Base-by-base conservation (phyloP, 2,888 invertebrate genomes). In the Polia nebulosa region DNA sequence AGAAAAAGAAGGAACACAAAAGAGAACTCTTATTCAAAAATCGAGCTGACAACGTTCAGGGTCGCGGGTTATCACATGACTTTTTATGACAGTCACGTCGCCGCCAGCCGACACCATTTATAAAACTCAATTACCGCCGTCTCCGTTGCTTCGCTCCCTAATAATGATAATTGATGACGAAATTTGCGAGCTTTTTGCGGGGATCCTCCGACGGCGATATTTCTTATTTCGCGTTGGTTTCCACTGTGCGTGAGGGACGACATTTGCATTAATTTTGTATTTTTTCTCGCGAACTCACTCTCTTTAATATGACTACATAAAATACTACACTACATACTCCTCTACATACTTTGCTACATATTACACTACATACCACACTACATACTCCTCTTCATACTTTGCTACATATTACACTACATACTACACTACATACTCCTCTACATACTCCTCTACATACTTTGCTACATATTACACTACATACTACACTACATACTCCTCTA, bases 111-210 rank as follows among this genome's bases (percentile, higher is more conserved):
- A 80, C 90, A 91, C 92, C 94, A 94, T 95, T 95, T 95, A 92
- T 95, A 94, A 95, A 95, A 95, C 95, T 95, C 95, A 95, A 95
- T 95, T 95, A 95, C 94, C 85, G 85, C 87, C 91, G 91, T 89
- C 85, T 86, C 85, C 87, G 80, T 84, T 83, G 84, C 84, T 85
- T 86, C 90, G 87, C 89, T 89, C 92, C 92, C 92, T 94, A 94
- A 95, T 95, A 95, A 95, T 94, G 94, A 95, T 95, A 95, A 95
- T 95, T 95, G 95, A 95, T 95, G 95, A 94, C 89, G 93, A 94
- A 95, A 94, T 95, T 95, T 92, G 94, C 94, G 94, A 94, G 95
- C 95, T 95, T 95, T 94, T 94, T 95, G 95, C 91, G 94, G 93
- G 93, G 93, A 93, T 92, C 93, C 91, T 89, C 84, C 87, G 89